Conservation (phyloP, 2,888 invertebrate genomes). For the Phengaris alcon region DNA sequence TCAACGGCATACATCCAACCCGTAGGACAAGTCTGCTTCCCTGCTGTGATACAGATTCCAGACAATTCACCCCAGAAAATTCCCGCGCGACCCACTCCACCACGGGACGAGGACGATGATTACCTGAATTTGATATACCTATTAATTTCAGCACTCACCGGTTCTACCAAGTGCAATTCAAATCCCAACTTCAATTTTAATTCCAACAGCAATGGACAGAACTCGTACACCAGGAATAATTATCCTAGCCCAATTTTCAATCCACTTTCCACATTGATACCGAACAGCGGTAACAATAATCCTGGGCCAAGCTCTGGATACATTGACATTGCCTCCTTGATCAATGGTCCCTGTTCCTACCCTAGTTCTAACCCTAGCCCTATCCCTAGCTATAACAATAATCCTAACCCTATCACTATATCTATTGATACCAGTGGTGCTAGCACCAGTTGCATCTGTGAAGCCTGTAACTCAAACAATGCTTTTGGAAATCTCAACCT, state of each 20-base stretch:
- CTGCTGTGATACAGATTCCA: constrained; percentile 48
- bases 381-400: background rate
- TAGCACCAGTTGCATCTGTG: background rate
- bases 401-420: constrained; percentile 1
- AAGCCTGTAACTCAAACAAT: background rate
- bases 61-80: background rate
- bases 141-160: constrained; percentile 53
- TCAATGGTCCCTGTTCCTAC: background rate
- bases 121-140: constrained; percentile 49
- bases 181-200: background rate
- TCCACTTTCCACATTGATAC: background rate
- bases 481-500: background rate
- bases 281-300: background rate
- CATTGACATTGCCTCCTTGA: constrained; percentile 1
- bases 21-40: constrained; percentile 50
- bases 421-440: background rate
- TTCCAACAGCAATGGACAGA: background rate
- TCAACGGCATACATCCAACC: constrained; percentile 41
- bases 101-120: constrained; percentile 43
- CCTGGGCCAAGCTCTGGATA: background rate
- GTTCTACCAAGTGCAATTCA: constrained; percentile 31
- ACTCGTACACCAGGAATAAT: background rate
- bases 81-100: background rate
- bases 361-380: background rate
- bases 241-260: background rate